Evolutionary conservation across 2,113 vertebrate species (phyloP).

Genomic region (Melanerpes formicivorus): DNA sequence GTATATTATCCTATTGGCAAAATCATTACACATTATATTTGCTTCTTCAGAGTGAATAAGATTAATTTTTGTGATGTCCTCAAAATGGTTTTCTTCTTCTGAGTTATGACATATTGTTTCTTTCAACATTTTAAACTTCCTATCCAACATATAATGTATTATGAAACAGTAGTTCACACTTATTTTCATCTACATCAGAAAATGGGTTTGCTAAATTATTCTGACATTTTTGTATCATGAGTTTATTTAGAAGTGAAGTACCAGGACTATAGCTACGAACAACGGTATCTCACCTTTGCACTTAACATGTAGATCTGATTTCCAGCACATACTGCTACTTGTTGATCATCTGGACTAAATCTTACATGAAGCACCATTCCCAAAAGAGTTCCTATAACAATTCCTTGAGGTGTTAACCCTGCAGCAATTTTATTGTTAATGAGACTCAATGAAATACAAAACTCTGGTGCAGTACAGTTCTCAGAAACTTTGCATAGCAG

Average conservation of each 20-base stretch:
- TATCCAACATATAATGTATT: neutral
- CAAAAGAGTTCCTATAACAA: conserved; percentile 76
- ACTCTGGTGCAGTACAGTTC: neutral
- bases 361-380: conserved; percentile 79
- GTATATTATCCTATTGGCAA: neutral
- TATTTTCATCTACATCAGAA: neutral
- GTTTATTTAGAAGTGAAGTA: neutral
- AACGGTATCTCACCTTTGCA: conserved; percentile 75
- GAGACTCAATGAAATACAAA: neutral
- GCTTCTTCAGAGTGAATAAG: neutral
- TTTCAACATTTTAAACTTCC: neutral
- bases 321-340: conserved; percentile 79
- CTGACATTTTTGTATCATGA: neutral
- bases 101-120: neutral
- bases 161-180: neutral
- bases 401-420: conserved; percentile 81
- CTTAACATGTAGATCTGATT: conserved; percentile 75
- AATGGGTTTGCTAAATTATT: neutral
- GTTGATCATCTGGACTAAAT: conserved; percentile 78
- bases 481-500: neutral
- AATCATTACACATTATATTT: neutral
- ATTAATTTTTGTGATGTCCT: neutral
- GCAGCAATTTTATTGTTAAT: neutral
- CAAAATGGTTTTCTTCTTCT: neutral
- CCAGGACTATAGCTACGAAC: neutral